Evolutionary conservation across 2,113 vertebrate species (phyloP).

Genomic region (Thymallus thymallus): DNA sequence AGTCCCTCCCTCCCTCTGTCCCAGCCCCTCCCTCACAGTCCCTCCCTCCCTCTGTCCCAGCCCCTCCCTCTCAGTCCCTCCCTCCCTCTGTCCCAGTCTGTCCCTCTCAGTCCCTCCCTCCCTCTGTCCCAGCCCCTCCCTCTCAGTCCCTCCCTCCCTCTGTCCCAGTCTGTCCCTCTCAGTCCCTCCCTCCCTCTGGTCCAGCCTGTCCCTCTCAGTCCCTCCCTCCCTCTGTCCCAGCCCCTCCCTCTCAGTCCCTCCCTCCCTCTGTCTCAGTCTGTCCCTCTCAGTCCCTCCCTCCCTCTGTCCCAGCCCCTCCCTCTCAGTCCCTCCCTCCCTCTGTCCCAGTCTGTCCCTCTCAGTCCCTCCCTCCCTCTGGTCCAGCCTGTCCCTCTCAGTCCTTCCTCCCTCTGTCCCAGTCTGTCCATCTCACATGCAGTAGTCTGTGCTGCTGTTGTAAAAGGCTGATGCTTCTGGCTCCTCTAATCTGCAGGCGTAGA

Average conservation of each 20-base stretch:
- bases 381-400: neutral
- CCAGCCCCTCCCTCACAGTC: neutral
- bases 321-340: neutral
- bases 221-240: neutral
- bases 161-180: neutral
- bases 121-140: neutral
- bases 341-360: neutral
- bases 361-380: neutral
- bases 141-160: neutral
- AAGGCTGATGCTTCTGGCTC: conserved; percentile 30
- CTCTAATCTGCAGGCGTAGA: conserved; percentile 51
- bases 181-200: conserved; percentile 1
- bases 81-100: neutral
- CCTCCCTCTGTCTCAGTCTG: neutral
- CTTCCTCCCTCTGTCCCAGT: neutral
- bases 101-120: conserved; percentile 4
- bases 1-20: too few relatives aligned
- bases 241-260: neutral
- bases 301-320: neutral
- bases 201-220: too few relatives aligned
- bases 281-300: neutral
- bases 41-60: neutral
- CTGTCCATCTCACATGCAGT: conserved; percentile 1
- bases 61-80: neutral
- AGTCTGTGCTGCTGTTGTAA: conserved; percentile 23